phyloP scores from a whole-genome alignment of 2,888 invertebrate genomes.

The Melipona beecheii region DNA sequence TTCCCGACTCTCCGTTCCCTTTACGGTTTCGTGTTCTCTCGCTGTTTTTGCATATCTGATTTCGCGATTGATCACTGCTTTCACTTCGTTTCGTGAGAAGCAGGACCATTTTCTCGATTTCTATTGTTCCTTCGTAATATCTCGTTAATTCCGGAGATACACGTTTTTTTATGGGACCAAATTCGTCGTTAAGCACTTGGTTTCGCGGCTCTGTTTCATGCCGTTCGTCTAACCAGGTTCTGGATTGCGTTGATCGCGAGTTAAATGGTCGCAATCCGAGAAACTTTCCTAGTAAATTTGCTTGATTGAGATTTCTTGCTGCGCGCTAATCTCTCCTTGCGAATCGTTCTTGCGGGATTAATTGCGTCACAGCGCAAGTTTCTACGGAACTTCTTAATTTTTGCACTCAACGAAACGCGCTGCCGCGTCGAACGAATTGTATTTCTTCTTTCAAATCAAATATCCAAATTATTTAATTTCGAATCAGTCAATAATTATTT shows the following conservation, averaged over 20 bases:
- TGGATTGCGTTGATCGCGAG: constrained; percentile 66
- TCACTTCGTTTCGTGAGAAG: background rate
- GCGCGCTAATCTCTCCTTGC: constrained; percentile 56
- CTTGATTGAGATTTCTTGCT: constrained; percentile 67
- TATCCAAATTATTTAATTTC: too few species aligned
- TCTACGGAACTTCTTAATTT: constrained; percentile 17
- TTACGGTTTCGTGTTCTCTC: background rate
- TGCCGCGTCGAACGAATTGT: background rate
- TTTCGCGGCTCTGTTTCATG: background rate
- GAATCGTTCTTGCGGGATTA: constrained; percentile 29
- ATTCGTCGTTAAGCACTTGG: constrained; percentile 5
- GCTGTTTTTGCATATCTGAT: constrained; percentile 15
- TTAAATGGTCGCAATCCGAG: constrained; percentile 73
- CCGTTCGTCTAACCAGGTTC: constrained; percentile 47
- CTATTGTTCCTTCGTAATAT: constrained; percentile 27
- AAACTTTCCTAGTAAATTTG: constrained; percentile 66
- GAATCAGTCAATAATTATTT: too few species aligned
- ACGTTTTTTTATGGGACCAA: background rate
- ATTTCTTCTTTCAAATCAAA: background rate
- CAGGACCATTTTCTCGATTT: constrained; percentile 15
- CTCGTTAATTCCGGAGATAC: background rate
- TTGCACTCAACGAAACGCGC: constrained; percentile 3
- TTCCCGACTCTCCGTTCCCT: background rate
- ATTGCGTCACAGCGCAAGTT: constrained; percentile 54
- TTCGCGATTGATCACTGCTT: constrained; percentile 6